phyloP scores from a whole-genome alignment of 2,113 vertebrate genomes.

The Larimichthys crocea region DNA sequence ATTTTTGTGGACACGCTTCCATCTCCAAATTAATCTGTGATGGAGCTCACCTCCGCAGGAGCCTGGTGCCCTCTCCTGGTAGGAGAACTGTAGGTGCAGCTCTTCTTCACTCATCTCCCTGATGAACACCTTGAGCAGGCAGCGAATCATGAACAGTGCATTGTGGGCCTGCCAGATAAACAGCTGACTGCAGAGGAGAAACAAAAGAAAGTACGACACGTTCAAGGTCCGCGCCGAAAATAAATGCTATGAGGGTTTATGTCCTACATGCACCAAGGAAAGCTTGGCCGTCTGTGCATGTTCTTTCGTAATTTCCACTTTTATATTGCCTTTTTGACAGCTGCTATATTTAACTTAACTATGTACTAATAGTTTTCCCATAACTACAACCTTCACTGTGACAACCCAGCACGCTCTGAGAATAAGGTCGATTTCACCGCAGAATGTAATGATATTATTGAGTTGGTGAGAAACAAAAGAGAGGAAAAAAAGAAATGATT shows the following conservation, averaged over 20 bases:
- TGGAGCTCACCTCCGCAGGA: conserved; percentile 84
- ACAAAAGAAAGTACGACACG: conserved; percentile 28
- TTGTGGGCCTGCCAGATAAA: conserved; percentile 99
- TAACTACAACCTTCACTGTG: not conserved
- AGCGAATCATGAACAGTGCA: conserved; percentile 96
- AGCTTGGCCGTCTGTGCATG: not conserved
- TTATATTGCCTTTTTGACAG: not conserved
- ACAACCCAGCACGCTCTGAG: not conserved
- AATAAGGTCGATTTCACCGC: not conserved
- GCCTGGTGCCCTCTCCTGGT: conserved; percentile 89
- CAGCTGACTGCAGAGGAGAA: conserved; percentile 88
- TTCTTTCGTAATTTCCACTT: not conserved
- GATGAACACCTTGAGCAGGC: conserved; percentile 96
- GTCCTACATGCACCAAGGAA: not conserved
- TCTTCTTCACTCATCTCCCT: conserved; percentile 93
- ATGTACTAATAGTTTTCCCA: not conserved
- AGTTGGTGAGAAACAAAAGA: conserved; percentile 14
- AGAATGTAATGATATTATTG: not conserved
- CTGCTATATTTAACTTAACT: no score
- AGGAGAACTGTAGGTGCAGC: conserved; percentile 92
- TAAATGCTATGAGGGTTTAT: not conserved
- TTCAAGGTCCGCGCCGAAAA: conserved; percentile 13
- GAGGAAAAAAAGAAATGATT: conserved; percentile 20
- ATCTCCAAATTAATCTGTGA: not conserved
- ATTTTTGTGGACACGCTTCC: not conserved